These are phyloP conservation scores for Phymanthus crucifer DNA, from an alignment of 92 coral and sea anemone species.

Conservation along the genomic window DNA sequence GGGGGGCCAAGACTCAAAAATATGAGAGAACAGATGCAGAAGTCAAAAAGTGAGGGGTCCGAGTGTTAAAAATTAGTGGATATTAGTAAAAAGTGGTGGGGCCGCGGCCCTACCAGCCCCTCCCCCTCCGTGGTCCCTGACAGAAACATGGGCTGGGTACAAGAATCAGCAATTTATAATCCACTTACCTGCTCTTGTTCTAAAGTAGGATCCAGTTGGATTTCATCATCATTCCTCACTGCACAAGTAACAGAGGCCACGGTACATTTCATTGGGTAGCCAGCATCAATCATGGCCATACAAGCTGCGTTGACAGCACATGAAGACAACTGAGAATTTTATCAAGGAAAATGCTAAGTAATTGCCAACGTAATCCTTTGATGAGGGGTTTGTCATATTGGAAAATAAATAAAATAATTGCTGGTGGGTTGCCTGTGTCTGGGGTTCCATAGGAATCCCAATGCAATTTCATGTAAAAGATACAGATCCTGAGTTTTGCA, in stretches of 20 bases:
- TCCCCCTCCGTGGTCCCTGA: no score
- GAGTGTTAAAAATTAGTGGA: no score
- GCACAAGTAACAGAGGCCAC: constrained; percentile 84
- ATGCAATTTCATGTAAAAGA: constrained; percentile 37
- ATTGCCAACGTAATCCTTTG: background rate
- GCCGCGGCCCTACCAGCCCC: no score
- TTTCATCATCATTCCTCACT: constrained; percentile 51
- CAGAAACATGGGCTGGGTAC: no score
- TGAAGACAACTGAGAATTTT: constrained; percentile 61
- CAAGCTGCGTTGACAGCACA: constrained; percentile 96
- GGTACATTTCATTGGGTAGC: constrained; percentile 88
- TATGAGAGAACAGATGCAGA: no score
- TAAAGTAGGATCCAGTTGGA: constrained; percentile 77
- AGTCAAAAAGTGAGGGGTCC: no score
- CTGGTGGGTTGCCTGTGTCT: background rate
- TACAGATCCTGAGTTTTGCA: constrained; percentile 95
- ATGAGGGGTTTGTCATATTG: no score
- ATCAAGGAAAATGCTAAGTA: constrained; percentile 17
- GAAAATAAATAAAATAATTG: no score
- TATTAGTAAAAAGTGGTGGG: no score
- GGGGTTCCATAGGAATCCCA: background rate
- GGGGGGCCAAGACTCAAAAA: no score
- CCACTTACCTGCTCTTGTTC: constrained; percentile 79
- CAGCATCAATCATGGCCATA: constrained; percentile 95
- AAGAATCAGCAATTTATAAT: no score